A percentile compares a stretch with the other conserved stretches of the same genome.
Conservation (phyloP, 2,888 invertebrate species). For the Ochropacha duplaris region DNA sequence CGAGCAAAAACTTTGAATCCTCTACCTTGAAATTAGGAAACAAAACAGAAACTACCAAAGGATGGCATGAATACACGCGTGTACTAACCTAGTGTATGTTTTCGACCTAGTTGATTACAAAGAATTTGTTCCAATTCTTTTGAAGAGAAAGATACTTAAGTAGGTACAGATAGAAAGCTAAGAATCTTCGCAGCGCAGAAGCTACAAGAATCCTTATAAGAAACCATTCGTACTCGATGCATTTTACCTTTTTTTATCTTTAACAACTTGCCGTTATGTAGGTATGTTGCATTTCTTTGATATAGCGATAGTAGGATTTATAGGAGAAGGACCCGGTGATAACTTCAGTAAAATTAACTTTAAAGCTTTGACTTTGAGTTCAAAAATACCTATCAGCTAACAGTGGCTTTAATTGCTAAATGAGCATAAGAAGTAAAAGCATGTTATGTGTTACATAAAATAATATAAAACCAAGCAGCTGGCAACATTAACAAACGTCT, state of each 20-base stretch:
- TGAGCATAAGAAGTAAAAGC: background rate
- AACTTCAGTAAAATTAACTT: background rate
- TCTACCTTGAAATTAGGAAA: background rate
- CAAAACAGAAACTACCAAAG: background rate
- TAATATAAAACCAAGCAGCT: conserved; percentile 20
- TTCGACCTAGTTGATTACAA: background rate
- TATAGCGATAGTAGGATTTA: background rate
- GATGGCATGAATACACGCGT: background rate
- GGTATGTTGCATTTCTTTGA: background rate
- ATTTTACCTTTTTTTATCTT: background rate
- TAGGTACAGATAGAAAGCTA: conserved; percentile 5
- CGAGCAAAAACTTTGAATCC: background rate
- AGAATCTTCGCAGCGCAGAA: conserved; percentile 10
- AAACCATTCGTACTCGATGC: conserved; percentile 19
- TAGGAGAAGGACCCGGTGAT: too few species aligned
- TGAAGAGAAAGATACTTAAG: background rate
- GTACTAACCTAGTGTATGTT: background rate
- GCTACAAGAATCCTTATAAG: conserved; percentile 53
- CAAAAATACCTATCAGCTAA: too few species aligned
- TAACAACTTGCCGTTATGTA: background rate
- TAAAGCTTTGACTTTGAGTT: too few species aligned
- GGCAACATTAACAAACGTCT: conserved; percentile 32
- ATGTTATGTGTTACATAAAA: background rate
- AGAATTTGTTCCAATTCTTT: background rate
- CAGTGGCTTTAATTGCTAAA: background rate